Evolutionary conservation across 2,797 vertebrate genomes (phyloP).

Genomic region (Crypturellus tataupa): DNA sequence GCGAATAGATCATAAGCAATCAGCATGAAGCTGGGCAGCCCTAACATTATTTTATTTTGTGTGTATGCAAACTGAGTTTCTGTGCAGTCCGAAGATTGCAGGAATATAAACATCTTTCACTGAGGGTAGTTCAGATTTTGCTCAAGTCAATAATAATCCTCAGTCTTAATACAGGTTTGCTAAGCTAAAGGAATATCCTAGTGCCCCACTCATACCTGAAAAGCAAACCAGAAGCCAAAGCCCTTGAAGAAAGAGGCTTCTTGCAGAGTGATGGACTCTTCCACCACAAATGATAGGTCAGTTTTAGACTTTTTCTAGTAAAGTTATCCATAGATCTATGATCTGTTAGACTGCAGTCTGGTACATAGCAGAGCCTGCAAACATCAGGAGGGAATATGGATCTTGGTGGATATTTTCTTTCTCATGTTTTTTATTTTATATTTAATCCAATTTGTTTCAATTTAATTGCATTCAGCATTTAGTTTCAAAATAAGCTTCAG

Average conservation of each 20-base stretch:
- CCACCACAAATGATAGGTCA: not conserved
- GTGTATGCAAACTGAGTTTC: not conserved
- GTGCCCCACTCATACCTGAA: not conserved
- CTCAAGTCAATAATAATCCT: not conserved
- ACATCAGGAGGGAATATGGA: not conserved
- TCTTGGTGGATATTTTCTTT: not conserved
- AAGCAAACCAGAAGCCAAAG: not conserved
- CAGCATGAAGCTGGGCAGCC: not conserved
- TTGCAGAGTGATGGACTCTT: not conserved
- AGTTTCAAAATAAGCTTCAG: slow-evolving; percentile 4
- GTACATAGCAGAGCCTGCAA: not conserved
- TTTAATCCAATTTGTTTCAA: not conserved
- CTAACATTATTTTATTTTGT: not conserved
- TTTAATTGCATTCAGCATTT: not conserved
- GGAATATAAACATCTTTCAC: not conserved
- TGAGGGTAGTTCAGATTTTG: not conserved
- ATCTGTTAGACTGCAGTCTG: not conserved
- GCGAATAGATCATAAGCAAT: not conserved
- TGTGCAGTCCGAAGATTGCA: not conserved
- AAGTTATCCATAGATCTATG: not conserved
- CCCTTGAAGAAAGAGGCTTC: not conserved
- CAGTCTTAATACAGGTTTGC: not conserved
- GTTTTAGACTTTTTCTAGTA: not conserved
- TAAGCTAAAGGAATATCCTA: not conserved
- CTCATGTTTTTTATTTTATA: not conserved